Base-by-base conservation (phyloP, 2,113 vertebrate species). In the Macaca fascicularis region DNA sequence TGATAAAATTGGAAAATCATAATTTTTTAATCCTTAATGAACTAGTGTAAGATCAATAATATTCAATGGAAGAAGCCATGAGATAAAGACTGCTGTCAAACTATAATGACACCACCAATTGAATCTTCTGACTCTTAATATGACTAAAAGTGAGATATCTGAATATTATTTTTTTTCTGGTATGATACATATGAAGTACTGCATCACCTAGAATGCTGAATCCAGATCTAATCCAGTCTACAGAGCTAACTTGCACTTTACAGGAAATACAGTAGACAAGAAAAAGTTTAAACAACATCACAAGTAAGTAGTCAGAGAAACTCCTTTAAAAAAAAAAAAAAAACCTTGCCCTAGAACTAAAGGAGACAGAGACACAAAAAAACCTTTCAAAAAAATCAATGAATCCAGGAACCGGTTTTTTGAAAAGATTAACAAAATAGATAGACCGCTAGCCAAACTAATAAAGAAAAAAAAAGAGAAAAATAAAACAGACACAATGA, bases 271-370 rank as follows among this genome's bases (percentile, higher is more conserved):
- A 17, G 27, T 45, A 3, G 38, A 81, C n/a, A 70, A 92, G 78
- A 72, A 85, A 84, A 94, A 78, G 50, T 64, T 78, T 55, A 70
- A 70, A 57, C 72, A 45, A 79, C 4, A 72, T 88, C 43, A 40
- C 38, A 97, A 84, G 19, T 84, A 87, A 97, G 43, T 78, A 87
- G 38, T 76, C 59, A 76, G 25, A 83, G 45, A 95, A 91, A 92
- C 40, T 89, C 14, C 89, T 74, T 64, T 6, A 30, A 64, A 64
- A 64, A 64, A 64, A 61, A 27, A 27, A 59, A 61, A 61, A 64
- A 30, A 64, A 64, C 11, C 27, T 64, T 64, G 61, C 61, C 30
- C 27, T 30, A 30, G 27, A 64, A 14, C 61, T 30, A 12, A 64
- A 64, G 61, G 30, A 30, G 30, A 14, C 0, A 64, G 61, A 64